Percentiles rank a stretch among this genome's conserved stretches.
Evolutionary conservation across 1,140 invertebrate genomes (phyloP).

Genomic region (Coptotermes formosanus): DNA sequence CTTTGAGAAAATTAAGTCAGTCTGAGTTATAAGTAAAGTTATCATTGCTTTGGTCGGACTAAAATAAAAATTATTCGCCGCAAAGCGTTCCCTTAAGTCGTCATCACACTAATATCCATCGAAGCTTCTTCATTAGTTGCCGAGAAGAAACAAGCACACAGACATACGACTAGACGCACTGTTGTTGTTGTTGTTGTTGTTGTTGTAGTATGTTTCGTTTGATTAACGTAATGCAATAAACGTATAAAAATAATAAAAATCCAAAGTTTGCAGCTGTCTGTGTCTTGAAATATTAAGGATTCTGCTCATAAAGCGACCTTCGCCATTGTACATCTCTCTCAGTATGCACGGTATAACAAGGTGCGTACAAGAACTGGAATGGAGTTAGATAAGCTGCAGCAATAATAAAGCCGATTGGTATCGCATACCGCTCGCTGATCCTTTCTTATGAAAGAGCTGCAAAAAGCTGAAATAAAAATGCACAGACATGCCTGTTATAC

Average conservation of each 20-base stretch:
- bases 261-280: neutral
- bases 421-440: slow-evolving; percentile 13
- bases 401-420: slow-evolving; percentile 13
- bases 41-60: no score
- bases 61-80: no score
- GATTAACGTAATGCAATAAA: neutral
- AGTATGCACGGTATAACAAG: neutral
- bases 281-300: neutral
- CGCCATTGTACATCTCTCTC: neutral
- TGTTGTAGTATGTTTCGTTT: no score
- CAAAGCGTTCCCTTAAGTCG: no score
- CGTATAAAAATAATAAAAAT: neutral
- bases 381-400: neutral
- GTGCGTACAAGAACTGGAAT: neutral
- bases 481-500: neutral
- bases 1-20: no score
- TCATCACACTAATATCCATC: no score
- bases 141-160: no score
- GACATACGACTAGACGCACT: no score
- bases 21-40: no score
- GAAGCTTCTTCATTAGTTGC: no score
- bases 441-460: neutral
- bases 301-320: neutral
- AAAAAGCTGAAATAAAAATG: slow-evolving; percentile 1
- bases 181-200: no score